Base-by-base conservation (phyloP, 2,888 invertebrate species). In the Pammene fasciana region DNA sequence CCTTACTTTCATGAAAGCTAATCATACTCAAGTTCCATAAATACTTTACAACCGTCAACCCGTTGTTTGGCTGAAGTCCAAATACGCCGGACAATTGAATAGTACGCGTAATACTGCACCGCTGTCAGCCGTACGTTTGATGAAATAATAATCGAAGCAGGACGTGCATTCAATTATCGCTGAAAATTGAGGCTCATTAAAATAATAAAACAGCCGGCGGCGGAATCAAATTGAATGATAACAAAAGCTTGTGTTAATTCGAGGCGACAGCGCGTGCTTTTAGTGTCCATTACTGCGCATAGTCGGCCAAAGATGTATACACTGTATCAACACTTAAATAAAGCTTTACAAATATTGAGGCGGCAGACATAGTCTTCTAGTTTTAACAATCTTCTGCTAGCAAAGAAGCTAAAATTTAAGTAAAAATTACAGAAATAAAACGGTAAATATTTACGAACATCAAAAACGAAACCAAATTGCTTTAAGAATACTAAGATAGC, bases 161-260 rank as follows among this genome's bases (percentile, higher is more conserved):
- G 81, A 86, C 86, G 90, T 86, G 84, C 86, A 86, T 88, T 90
- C 89, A 90, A 91, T 92, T 92, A 91, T 88, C 87, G 85, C 87
- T 86, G 88, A 88, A 90, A 92, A 92, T 90, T 88, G 90, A 87
- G 78, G 87, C 91, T 92, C 91, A 92, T 92, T 92, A 91, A 91
- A 92, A 92, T 92, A 92, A 91, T 91, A 91, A 91, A 92, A 91
- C 87, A 89, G 86, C 90, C 89, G 65, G 65, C 70, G 76, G 84
- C 87, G 76, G 79, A 87, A 84, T 87, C 89, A 90, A 92, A 92
- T 92, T 92, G 89, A 92, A 92, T 90, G 89, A 92, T 88, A 92
- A 92, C 92, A 92, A 88, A 86, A 87, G 87, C 86, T 83, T 82
- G 85, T 86, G 83, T 87, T 90, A 88, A 90, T 89, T 86, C 85